Conservation (phyloP, 1,140 invertebrate species). For the Cephus cinctus region DNA sequence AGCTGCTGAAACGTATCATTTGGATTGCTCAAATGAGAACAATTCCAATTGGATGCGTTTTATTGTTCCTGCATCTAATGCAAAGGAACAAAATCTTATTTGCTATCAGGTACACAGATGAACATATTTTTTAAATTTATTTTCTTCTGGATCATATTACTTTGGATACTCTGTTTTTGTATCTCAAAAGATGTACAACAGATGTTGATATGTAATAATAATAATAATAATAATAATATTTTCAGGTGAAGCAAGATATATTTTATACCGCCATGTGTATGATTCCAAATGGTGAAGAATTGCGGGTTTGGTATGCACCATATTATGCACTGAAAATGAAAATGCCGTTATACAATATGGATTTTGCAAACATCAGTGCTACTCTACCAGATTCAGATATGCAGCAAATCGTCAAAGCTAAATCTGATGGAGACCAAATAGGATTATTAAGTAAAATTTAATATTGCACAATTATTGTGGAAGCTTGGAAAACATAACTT, state of each 20-base stretch:
- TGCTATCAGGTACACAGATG: constrained; percentile 64
- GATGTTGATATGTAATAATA: too few species aligned
- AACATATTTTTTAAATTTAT: too few species aligned
- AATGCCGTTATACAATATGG: constrained; percentile 25
- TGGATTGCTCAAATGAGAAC: constrained; percentile 59
- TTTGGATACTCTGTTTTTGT: too few species aligned
- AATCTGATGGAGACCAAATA: neutral
- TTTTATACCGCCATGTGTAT: constrained; percentile 61
- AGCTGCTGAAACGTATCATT: constrained; percentile 38
- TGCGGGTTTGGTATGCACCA: constrained; percentile 65
- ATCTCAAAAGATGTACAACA: too few species aligned
- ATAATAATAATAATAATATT: constrained; percentile 14
- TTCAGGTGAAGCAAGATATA: constrained; percentile 56
- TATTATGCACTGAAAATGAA: constrained; percentile 52
- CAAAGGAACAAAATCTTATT: constrained; percentile 62
- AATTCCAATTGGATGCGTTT: constrained; percentile 68
- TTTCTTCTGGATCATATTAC: too few species aligned
- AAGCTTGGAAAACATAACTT: constrained; percentile 2
- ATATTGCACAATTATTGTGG: constrained; percentile 3
- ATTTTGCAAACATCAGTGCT: constrained; percentile 11
- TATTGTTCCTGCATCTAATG: constrained; percentile 53
- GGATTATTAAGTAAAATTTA: constrained; percentile 3
- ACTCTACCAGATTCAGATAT: neutral
- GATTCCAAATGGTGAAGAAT: constrained; percentile 57
- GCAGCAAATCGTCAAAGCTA: neutral